Evolutionary conservation across 2,888 invertebrate species (phyloP).

Genomic region (Dastarcus helophoroides): DNA sequence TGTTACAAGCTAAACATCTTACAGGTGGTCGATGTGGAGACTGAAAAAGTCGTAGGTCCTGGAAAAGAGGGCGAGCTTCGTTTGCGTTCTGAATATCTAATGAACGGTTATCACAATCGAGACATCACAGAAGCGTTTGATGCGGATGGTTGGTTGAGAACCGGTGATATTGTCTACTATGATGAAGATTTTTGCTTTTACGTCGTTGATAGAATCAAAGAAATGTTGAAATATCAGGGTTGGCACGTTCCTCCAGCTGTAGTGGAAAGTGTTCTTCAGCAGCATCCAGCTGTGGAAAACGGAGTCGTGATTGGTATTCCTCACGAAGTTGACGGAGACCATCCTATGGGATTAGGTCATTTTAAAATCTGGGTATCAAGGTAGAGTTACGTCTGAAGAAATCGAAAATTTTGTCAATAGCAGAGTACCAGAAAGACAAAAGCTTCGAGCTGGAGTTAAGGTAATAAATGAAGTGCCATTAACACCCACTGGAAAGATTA

Average conservation of each 20-base stretch:
- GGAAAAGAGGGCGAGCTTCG: slow-evolving; percentile 43
- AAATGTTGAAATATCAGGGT: slow-evolving; percentile 40
- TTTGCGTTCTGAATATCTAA: slow-evolving; percentile 32
- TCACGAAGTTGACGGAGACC: slow-evolving; percentile 28
- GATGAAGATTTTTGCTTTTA: slow-evolving; percentile 41
- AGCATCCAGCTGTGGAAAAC: slow-evolving; percentile 26
- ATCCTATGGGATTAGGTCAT: slow-evolving; percentile 26
- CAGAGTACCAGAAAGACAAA: slow-evolving; percentile 26
- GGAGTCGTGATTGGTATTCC: slow-evolving; percentile 28
- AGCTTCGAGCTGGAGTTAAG: slow-evolving; percentile 28
- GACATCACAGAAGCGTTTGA: slow-evolving; percentile 38
- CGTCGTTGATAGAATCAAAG: slow-evolving; percentile 41
- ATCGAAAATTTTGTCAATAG: slow-evolving; percentile 23
- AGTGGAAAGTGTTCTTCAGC: slow-evolving; percentile 23
- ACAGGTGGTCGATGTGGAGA: slow-evolving; percentile 25
- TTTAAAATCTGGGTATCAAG: slow-evolving; percentile 14
- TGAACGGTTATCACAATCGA: slow-evolving; percentile 39
- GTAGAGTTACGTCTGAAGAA: slow-evolving; percentile 19
- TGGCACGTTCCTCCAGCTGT: slow-evolving; percentile 37
- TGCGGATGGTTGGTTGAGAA: slow-evolving; percentile 40
- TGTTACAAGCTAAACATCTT: slow-evolving; percentile 10
- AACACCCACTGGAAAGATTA: slow-evolving; percentile 32
- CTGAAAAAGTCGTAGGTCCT: slow-evolving; percentile 25
- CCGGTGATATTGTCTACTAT: slow-evolving; percentile 43
- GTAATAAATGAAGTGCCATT: slow-evolving; percentile 24